These are phyloP conservation scores for Periplaneta americana DNA, from an alignment of 1,140 invertebrate species.

Conservation along the genomic window DNA sequence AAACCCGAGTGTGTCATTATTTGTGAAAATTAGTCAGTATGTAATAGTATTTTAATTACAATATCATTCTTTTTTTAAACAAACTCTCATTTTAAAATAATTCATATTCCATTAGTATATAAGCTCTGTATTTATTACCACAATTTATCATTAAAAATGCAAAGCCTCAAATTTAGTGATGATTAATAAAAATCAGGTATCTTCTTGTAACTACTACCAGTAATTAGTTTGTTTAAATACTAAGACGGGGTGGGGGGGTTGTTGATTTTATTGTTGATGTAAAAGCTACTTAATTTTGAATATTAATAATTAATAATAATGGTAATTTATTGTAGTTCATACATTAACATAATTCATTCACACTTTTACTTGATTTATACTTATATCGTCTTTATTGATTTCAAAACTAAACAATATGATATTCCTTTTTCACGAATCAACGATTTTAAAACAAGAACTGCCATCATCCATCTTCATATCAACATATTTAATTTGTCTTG, in stretches of 20 bases:
- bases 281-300: neutral
- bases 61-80: slow-evolving; percentile 2
- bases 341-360: neutral
- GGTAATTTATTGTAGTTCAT: neutral
- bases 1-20: neutral
- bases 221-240: slow-evolving; percentile 1
- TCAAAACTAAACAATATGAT: neutral
- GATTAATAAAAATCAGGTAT: neutral
- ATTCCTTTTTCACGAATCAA: neutral
- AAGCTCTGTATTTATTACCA: slow-evolving; percentile 6
- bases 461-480: slow-evolving; percentile 1
- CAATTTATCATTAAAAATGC: neutral
- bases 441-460: neutral
- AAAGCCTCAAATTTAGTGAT: slow-evolving; percentile 3
- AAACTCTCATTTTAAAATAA: slow-evolving; percentile 1
- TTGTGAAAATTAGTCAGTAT: neutral
- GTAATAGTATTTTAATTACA: slow-evolving; percentile 1
- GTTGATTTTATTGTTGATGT: slow-evolving; percentile 7
- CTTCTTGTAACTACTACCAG: slow-evolving; percentile 4
- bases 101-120: slow-evolving; percentile 5
- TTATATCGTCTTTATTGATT: neutral
- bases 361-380: neutral
- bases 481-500: neutral
- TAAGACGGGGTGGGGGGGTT: neutral
- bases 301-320: neutral